Evolutionary conservation across 2,888 invertebrate species (phyloP).

Genomic region (Trissolcus japonicus): DNA sequence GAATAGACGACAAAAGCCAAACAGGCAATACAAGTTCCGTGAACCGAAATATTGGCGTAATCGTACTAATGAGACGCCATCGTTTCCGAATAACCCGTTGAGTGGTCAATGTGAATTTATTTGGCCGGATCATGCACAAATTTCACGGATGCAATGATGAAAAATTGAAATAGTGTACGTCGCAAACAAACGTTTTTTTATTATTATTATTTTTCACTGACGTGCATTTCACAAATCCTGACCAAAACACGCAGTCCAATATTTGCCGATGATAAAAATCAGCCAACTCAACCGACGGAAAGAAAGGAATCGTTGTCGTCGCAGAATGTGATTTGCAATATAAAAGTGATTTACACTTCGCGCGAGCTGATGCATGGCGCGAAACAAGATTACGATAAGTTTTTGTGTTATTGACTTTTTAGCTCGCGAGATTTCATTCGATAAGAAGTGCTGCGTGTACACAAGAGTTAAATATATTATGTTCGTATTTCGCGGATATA

Average conservation of each 20-base stretch:
- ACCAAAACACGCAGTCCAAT: no score
- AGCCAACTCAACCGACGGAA: background rate
- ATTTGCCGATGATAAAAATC: background rate
- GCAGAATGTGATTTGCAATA: conserved; percentile 17
- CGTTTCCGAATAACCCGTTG: conserved; percentile 59
- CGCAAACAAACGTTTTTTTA: background rate
- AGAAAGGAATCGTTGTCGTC: conserved; percentile 12
- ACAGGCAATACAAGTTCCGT: conserved; percentile 65
- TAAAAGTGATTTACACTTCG: conserved; percentile 23
- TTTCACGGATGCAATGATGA: conserved; percentile 39
- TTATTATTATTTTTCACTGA: background rate
- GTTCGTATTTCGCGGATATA: no score
- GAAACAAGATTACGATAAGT: conserved; percentile 13
- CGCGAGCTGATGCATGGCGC: conserved; percentile 1
- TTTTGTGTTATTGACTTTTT: conserved; percentile 12
- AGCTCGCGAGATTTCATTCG: background rate
- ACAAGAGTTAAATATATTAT: no score
- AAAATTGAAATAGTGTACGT: background rate
- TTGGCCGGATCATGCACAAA: conserved; percentile 45
- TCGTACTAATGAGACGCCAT: conserved; percentile 67
- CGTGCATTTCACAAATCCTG: no score
- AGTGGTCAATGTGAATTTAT: conserved; percentile 57
- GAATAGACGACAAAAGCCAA: conserved; percentile 56
- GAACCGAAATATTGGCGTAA: conserved; percentile 63
- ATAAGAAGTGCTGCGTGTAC: background rate